Base-by-base conservation (phyloP, 2,888 invertebrate species). In the Eupithecia insigniata region DNA sequence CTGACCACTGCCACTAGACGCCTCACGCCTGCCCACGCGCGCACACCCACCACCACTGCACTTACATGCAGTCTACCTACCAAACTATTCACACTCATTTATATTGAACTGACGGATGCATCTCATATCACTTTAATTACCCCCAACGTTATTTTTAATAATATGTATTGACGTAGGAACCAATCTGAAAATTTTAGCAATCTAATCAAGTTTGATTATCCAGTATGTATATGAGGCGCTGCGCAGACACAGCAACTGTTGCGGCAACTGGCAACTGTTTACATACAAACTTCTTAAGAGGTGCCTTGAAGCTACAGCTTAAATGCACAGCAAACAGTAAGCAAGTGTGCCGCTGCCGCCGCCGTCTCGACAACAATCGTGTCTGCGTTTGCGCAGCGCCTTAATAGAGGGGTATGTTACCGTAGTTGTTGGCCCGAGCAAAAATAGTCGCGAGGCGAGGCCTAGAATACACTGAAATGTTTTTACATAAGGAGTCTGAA, bases 1-100 rank as follows among this genome's bases (percentile, higher is more conserved):
- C 94, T 79, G 94, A 94, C 89, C 93, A 93, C 85, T 92, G 89
- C 81, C 92, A 92, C 88, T 91, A 90, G 80, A 70, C 78, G 71
- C 74, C 43, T 30, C 26, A 16, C 62, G 16, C n/a, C 39, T 30
- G 22, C n/a, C 62, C 30, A 16, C 16, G 30, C 34, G 34, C 36
- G 36, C 36, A 10, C 36, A 10, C 7, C 10, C 7, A 36, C 46
- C 32, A 34, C 62, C 16, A 3, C n/a, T 30, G 28, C 62, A 51
- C 51, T 10, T 10, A 51, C 51, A n/a, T 22, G 22, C 39, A 30
- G 6, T 30, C 18, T n/a, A 34, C 22, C 34, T 22, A 61, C 30
- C 34, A 34, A 30, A 10, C 34, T 18, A 12, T n/a, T 43, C 58
- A 28, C 28, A 22, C 22, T 62, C 61, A 26, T 58, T 28, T 28